Base-by-base conservation (phyloP, 2,888 invertebrate genomes). In the Lasioglossum leucozonium region DNA sequence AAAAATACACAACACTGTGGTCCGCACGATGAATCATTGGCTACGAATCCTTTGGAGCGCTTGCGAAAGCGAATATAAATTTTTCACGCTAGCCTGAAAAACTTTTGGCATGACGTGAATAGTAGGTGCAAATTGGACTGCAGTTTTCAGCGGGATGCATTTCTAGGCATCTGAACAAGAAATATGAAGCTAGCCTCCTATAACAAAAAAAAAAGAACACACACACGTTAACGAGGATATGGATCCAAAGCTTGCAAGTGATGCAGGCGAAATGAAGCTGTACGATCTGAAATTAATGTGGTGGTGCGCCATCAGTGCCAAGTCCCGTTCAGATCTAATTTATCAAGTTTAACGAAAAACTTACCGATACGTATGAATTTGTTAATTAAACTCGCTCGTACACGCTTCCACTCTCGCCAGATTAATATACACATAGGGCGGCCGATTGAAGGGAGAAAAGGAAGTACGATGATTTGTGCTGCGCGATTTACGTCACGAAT, bases 61-160 rank as follows among this genome's bases (percentile, higher is more conserved):
- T 62, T 62, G 30, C 62, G 62, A 62, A 62, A 62, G 55, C 62
- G 30, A 34, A 30, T 30, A 62, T 30, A 62, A 62, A 62, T 62
- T 62, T 62, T 62, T 62, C 62, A 34, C 30, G 18, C 30, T 2
- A 30, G 62, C 30, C 3, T 34, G 6, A 30, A 30, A 62, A 62
- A 34, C 16, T 62, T 16, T 18, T 62, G 62, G 62, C 62, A 62
- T 30, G 62, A 30, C 62, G 30, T 62, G 30, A 62, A 18, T 62
- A 62, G 62, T 62, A 30, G 62, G 30, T 62, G 62, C 62, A 62
- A 30, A 62, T 62, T 62, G 62, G 62, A 62, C 30, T 62, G 62
- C 62, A 8, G 62, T 62, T 62, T 30, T 18, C 62, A 62, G 18
- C 62, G 30, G 30, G 62, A 62, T 62, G 62, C 30, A 30, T 62